Conservation (phyloP, 2,888 invertebrate genomes). For the Mythimna loreyi region DNA sequence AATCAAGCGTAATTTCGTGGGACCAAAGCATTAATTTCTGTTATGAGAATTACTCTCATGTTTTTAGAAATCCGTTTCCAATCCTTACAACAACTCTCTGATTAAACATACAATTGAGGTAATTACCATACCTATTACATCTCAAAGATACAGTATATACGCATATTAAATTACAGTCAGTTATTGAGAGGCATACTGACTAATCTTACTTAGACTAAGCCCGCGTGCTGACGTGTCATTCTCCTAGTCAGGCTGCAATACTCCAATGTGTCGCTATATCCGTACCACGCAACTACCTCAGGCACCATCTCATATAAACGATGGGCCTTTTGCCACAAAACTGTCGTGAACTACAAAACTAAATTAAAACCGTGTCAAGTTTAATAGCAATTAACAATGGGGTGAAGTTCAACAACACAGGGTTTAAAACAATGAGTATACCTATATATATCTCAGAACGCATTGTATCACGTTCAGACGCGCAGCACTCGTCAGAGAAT, state of each 20-base stretch:
- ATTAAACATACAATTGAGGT: constrained; percentile 3
- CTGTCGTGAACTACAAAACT: constrained; percentile 37
- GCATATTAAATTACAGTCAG: background rate
- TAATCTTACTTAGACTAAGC: background rate
- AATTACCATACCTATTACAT: background rate
- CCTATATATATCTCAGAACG: constrained; percentile 39
- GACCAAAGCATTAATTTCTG: constrained; percentile 5
- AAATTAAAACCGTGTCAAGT: constrained; percentile 53
- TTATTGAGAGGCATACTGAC: constrained; percentile 6
- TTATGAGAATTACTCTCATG: constrained; percentile 3
- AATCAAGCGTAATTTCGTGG: constrained; percentile 2
- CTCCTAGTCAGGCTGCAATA: background rate
- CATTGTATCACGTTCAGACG: constrained; percentile 43
- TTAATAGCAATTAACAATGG: constrained; percentile 56
- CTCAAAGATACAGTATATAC: background rate
- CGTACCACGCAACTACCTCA: background rate
- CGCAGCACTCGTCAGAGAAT: constrained; percentile 20
- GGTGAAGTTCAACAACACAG: constrained; percentile 51
- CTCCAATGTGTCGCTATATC: no score
- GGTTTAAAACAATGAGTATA: constrained; percentile 38
- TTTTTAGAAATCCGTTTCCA: constrained; percentile 9
- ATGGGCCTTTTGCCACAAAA: background rate
- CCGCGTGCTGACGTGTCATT: background rate
- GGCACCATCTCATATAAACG: background rate
- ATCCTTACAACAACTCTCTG: background rate